Base-by-base conservation (phyloP, 2,113 vertebrate species). In the Empidonax traillii region DNA sequence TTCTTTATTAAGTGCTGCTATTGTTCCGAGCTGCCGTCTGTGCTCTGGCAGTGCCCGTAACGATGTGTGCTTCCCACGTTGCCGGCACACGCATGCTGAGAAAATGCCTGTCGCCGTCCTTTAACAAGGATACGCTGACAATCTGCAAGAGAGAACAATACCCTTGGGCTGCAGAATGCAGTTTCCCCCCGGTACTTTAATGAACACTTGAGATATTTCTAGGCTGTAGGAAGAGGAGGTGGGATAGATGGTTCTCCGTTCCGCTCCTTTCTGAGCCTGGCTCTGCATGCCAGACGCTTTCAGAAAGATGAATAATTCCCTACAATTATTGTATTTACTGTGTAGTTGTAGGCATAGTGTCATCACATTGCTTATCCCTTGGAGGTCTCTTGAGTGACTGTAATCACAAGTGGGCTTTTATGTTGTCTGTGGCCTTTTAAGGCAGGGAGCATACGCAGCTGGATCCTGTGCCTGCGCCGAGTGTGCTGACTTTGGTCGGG, bases 31-130 rank as follows among this genome's bases (percentile, higher is more conserved):
- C 67, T 52, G 85, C 63, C 0, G 62, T 28, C 63, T 63, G 63
- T 59, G 7, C 41, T 71, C 59, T 19, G 65, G 59, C 41, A 30
- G 72, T 12, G 49, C 65, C 52, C 0, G 0, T 73, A 77, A 73
- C 0, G 2, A 69, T n/a, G 79, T 43, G 78, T 0, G 0, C 66
- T 67, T 80, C 88, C 85, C 83, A 62, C 5, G 1, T 43, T 2
- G 10, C 88, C 24, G 28, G 74, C 90, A 33, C 51, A 52, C 35
- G 4, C 46, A 14, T 2, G 10, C 85, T 79, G 52, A 63, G 79
- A 74, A 59, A 81, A 31, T 8, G 52, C 85, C 55, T 78, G 33
- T 84, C 1, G 1, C 79, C 15, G 9, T 44, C 65, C 76, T 81
- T 84, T 56, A 14, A 3, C 59, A 61, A 72, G 90, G 39, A 25